Conservation (phyloP, 30 jellyfish, hydroid and myxozoan genomes). For the Calvadosia cruxmelitensis region DNA sequence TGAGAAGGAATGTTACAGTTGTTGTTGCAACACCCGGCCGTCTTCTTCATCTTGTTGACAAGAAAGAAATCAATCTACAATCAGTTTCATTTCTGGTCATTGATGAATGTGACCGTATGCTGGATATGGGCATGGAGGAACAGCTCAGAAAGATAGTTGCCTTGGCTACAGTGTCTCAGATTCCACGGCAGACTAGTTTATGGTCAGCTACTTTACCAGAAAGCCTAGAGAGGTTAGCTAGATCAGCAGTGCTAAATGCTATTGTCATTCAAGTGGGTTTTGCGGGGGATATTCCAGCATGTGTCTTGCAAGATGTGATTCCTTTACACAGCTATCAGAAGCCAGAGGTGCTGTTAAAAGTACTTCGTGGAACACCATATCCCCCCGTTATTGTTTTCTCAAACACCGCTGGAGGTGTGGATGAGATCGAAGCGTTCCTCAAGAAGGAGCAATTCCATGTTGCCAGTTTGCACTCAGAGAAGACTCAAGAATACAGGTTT, state of each 20-base stretch:
- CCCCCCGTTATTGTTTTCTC: slow-evolving; percentile 87
- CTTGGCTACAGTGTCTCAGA: slow-evolving; percentile 8
- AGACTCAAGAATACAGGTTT: slow-evolving; percentile 37
- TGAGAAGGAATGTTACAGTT: slow-evolving; percentile 17
- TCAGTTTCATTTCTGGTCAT: slow-evolving; percentile 40
- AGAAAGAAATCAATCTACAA: slow-evolving; percentile 12
- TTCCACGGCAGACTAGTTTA: slow-evolving; percentile 48
- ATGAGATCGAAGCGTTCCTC: slow-evolving; percentile 34
- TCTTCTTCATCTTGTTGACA: slow-evolving; percentile 48
- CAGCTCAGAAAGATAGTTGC: slow-evolving; percentile 59
- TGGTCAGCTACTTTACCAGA: slow-evolving; percentile 96
- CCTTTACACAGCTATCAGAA: slow-evolving; percentile 70
- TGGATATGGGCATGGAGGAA: slow-evolving; percentile 81
- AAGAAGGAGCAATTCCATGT: slow-evolving; percentile 75
- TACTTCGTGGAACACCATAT: slow-evolving; percentile 41
- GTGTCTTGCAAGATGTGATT: slow-evolving; percentile 40
- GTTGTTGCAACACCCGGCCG: slow-evolving; percentile 94
- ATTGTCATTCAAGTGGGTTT: slow-evolving; percentile 52
- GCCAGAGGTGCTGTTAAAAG: slow-evolving; percentile 36
- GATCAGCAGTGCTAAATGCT: slow-evolving; percentile 77
- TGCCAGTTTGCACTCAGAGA: slow-evolving; percentile 66
- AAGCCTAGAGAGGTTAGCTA: slow-evolving; percentile 67
- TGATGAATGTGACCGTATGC: slow-evolving; percentile 94
- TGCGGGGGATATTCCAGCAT: slow-evolving; percentile 37
- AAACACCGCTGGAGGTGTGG: slow-evolving; percentile 31